Base-by-base conservation (phyloP, 2,113 vertebrate species). In the Acrocephalus arundinaceus region DNA sequence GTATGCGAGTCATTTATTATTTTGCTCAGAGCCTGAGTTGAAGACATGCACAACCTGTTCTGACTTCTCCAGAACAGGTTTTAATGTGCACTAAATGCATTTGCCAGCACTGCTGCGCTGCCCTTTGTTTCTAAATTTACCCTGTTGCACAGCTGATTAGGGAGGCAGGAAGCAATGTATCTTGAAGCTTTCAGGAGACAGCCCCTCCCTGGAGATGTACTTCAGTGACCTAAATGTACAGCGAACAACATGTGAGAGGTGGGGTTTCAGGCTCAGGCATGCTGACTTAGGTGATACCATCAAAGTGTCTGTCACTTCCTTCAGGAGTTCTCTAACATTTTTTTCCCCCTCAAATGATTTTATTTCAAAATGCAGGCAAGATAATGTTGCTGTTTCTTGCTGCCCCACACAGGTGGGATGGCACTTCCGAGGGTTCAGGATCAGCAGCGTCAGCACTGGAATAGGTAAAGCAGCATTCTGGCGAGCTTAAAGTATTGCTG, bases 21-120 rank as follows among this genome's bases (percentile, higher is more conserved):
- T 95, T 77, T 39, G 61, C 76, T 62, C 75, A 16, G 30, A 73
- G 77, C 68, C 74, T 17, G 89, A 45, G 73, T 58, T 77, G 86
- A 74, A 96, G 85, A 92, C 80, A 52, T 21, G 59, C 78, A 79
- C 49, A 30, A 93, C 66, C 81, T 95, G 89, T 83, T 87, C 77
- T 78, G 83, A 90, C 93, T 94, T 96, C 75, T 94, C 93, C 91
- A 95, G 86, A 96, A 87, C 91, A 95, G 94, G 92, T 93, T 95
- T 94, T 75, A 92, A 70, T 91, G 70, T 66, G 96, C 23, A 10
- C 23, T 59, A 75, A 93, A 49, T 23, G 21, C 85, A 63, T 67
- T 54, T 35, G 72, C 92, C 75, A 71, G 61, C 7, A 2, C 66
- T 58, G 46, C 41, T 83, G 68, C 2, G 1, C 58, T 86, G 75